Percentiles rank a stretch among this genome's conserved stretches.
These are phyloP conservation scores for Oncorhynchus mykiss DNA, from an alignment of 2,113 vertebrate genomes.

Conservation along the genomic window DNA sequence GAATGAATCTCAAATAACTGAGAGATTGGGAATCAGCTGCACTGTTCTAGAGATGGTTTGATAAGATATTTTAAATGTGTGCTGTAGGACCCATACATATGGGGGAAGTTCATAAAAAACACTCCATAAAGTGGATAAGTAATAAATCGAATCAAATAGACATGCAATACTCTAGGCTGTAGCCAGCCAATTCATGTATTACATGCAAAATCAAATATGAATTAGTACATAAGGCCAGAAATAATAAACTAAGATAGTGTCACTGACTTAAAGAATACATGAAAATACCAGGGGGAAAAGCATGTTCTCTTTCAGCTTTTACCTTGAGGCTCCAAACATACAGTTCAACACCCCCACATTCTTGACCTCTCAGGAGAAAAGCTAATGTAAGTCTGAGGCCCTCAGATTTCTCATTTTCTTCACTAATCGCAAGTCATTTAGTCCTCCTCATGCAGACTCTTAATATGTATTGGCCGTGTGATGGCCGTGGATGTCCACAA, in stretches of 20 bases:
- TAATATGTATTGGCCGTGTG: background rate
- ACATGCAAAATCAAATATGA: constrained; percentile 18
- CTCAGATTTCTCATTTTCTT: background rate
- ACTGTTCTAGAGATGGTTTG: background rate
- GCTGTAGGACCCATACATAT: constrained; percentile 1
- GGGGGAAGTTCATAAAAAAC: background rate
- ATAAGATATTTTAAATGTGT: background rate
- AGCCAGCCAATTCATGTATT: constrained; percentile 2
- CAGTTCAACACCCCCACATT: background rate
- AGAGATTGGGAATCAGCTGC: background rate
- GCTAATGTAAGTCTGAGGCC: background rate
- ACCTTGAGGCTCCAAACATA: constrained; percentile 2
- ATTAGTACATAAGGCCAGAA: constrained; percentile 17
- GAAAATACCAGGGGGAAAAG: constrained; percentile 10
- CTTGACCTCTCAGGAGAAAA: background rate
- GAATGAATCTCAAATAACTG: background rate
- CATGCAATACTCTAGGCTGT: constrained; percentile 11
- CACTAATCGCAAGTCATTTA: background rate
- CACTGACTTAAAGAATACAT: constrained; percentile 20
- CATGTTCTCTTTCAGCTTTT: background rate
- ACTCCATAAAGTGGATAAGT: constrained; percentile 9
- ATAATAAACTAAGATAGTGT: constrained; percentile 7
- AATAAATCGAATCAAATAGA: constrained; percentile 22
- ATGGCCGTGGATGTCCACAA: background rate
- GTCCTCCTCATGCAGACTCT: background rate